These are phyloP conservation scores for Phrynocephalus vlangalii DNA, from an alignment of 2,797 vertebrate species.

Conservation along the genomic window DNA sequence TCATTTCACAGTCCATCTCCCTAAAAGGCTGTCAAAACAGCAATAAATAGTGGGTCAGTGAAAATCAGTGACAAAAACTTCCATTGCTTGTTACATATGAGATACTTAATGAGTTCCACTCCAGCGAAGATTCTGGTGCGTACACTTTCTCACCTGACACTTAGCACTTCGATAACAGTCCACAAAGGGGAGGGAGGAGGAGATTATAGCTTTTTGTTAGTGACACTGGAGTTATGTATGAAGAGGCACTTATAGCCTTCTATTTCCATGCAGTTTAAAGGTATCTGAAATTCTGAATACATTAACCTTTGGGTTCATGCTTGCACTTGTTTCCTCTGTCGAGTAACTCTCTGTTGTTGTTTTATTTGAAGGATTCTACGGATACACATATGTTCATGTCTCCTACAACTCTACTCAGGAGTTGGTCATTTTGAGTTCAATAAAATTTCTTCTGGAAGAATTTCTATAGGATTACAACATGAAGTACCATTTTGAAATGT, in stretches of 20 bases:
- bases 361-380: neutral
- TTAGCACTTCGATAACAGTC: constrained; percentile 54
- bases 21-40: constrained; percentile 66
- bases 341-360: neutral
- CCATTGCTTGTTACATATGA: constrained; percentile 39
- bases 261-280: constrained; percentile 56
- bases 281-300: constrained; percentile 48
- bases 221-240: constrained; percentile 60
- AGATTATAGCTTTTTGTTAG: constrained; percentile 49
- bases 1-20: constrained; percentile 54
- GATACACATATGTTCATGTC: neutral
- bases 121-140: constrained; percentile 55
- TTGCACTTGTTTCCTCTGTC: constrained; percentile 53
- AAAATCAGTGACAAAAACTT: constrained; percentile 58
- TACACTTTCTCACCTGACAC: constrained; percentile 58
- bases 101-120: constrained; percentile 42
- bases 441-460: neutral
- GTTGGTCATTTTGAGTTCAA: neutral
- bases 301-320: constrained; percentile 59
- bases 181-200: constrained; percentile 33
- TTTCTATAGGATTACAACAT: neutral
- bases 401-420: neutral
- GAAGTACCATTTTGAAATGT: neutral
- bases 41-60: constrained; percentile 57
- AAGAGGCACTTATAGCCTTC: constrained; percentile 56